These are phyloP conservation scores for Lasiurus borealis DNA, from an alignment of 2,113 vertebrate species.

Conservation along the genomic window DNA sequence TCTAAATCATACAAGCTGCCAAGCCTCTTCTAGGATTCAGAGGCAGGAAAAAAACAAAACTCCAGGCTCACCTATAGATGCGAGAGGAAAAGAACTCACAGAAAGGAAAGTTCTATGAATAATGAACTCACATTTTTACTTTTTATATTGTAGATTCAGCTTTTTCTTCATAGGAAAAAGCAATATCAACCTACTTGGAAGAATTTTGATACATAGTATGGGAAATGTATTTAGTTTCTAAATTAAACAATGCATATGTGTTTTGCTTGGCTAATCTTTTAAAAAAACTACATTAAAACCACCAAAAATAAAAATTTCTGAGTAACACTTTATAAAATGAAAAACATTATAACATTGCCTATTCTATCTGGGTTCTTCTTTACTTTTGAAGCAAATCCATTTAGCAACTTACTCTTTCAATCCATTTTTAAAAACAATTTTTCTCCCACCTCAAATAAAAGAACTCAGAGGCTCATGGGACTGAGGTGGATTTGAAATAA, in stretches of 20 bases:
- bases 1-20: background rate
- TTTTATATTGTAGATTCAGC: constrained; percentile 52
- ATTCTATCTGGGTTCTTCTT: background rate
- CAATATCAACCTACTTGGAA: constrained; percentile 62
- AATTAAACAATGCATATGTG: background rate
- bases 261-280: constrained; percentile 6
- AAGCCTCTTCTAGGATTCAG: constrained; percentile 5
- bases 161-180: constrained; percentile 39
- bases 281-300: background rate
- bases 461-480: background rate
- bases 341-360: background rate
- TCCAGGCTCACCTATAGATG: constrained; percentile 24
- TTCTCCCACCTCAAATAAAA: background rate
- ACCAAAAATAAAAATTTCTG: background rate
- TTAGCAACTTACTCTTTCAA: background rate
- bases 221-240: constrained; percentile 52
- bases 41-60: background rate
- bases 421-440: background rate
- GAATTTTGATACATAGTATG: constrained; percentile 37
- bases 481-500: background rate
- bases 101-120: constrained; percentile 66
- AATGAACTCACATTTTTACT: constrained; percentile 53
- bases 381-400: background rate
- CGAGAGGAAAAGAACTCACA: constrained; percentile 44
- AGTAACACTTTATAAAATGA: background rate